These are phyloP conservation scores for Ondatra zibethicus DNA, from an alignment of 2,113 vertebrate genomes.

Conservation along the genomic window DNA sequence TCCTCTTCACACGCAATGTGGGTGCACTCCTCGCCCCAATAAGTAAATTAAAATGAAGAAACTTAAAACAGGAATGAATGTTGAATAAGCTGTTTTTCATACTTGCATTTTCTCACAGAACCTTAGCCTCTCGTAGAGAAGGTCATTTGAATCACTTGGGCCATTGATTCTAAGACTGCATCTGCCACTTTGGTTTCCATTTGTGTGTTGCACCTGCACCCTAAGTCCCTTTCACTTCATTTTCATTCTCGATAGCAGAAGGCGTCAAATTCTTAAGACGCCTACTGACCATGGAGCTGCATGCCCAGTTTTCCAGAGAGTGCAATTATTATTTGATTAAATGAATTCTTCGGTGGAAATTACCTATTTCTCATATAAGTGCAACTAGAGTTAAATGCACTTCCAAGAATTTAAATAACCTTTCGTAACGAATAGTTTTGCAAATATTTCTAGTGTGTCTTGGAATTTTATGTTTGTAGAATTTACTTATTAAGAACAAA, in stretches of 20 bases:
- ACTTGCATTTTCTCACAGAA: constrained; percentile 53
- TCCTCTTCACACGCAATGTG: background rate
- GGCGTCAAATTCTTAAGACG: background rate
- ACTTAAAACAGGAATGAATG: constrained; percentile 15
- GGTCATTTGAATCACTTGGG: background rate
- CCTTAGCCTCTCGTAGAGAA: constrained; percentile 29
- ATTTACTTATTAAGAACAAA: background rate
- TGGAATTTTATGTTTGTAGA: constrained; percentile 12
- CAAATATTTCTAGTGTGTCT: background rate
- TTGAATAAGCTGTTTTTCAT: constrained; percentile 40
- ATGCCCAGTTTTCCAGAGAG: background rate
- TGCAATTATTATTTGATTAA: background rate
- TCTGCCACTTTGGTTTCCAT: constrained; percentile 49
- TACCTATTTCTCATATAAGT: background rate
- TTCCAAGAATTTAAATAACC: background rate
- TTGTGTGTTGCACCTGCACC: constrained; percentile 1
- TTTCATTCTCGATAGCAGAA: background rate
- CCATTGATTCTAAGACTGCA: constrained; percentile 19
- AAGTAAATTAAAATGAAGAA: background rate
- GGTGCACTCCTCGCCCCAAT: background rate
- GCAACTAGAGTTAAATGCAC: background rate
- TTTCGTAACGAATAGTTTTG: background rate
- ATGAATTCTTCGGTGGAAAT: background rate
- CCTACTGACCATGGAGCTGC: background rate
- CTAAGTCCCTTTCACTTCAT: background rate